Conservation (phyloP, 2,113 vertebrate genomes). For the Xiphophorus maculatus region DNA sequence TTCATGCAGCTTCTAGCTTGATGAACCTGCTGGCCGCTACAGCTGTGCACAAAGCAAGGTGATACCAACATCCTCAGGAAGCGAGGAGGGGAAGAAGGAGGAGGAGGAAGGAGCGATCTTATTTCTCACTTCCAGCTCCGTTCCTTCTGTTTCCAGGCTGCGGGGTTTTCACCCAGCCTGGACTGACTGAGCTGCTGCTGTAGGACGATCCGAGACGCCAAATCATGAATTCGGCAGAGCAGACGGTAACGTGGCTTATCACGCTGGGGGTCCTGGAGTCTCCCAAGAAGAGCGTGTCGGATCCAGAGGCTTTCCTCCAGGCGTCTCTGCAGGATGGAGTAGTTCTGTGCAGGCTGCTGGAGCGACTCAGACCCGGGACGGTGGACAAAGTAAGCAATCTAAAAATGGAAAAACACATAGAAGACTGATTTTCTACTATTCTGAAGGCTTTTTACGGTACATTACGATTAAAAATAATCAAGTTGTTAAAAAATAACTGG, state of each 20-base stretch:
- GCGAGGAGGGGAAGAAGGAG: background rate
- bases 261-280: conserved; percentile 92
- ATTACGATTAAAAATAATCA: no score
- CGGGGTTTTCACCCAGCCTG: background rate
- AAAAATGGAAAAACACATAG: no score
- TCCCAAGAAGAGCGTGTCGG: conserved; percentile 91
- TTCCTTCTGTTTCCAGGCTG: background rate
- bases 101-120: conserved; percentile 29
- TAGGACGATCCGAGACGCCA: conserved; percentile 7
- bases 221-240: conserved; percentile 90
- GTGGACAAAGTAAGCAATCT: conserved; percentile 84
- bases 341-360: conserved; percentile 90
- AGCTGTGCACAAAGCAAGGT: conserved; percentile 38
- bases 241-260: conserved; percentile 97
- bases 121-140: conserved; percentile 23
- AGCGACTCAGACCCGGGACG: conserved; percentile 88
- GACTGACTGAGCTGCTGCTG: conserved; percentile 29
- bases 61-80: conserved; percentile 44
- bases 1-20: background rate
- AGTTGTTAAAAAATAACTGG: no score
- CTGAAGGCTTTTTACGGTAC: no score
- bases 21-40: conserved; percentile 17
- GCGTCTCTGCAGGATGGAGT: conserved; percentile 89
- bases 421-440: no score
- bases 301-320: conserved; percentile 91